Base-by-base conservation (phyloP, 2,888 invertebrate species). In the Pherbina coryleti region DNA sequence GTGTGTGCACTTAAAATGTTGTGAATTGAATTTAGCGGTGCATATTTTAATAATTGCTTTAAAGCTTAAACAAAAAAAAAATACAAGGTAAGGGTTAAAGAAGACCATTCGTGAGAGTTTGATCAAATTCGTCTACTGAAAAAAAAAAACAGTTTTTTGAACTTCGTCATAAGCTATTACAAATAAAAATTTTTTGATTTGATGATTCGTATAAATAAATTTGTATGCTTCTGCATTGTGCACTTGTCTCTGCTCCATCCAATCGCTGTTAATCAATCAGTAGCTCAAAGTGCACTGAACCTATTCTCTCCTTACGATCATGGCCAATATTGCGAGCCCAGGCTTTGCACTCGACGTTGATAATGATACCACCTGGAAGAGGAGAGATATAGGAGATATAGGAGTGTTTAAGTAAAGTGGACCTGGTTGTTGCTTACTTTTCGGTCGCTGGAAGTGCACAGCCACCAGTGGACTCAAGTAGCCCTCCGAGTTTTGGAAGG, bases 391-490 rank as follows among this genome's bases (percentile, higher is more conserved):
- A 14, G 19, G 8, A n/a, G 5, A 53, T n/a, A 53, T 19, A 17
- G 55, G n/a, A 8, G 5, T 14, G 53, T 5, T 3, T n/a, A 53
- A 53, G 19, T 53, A 14, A 53, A 53, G 19, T n/a, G 8, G 17
- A 53, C 19, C n/a, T n/a, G 37, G 8, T 2, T 49, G 25, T 66
- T 92, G 84, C 95, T 93, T 91, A 97, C 97, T 92, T 84, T 92
- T 92, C 80, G 97, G 97, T 86, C 95, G 93, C 86, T 93, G 92
- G 85, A 97, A 94, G 89, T 96, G 94, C 28, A 97, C 94, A 73
- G 97, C 97, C 17, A 97, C 95, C 74, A 97, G 90, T 0, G 97
- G 97, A 85, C 96, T 96, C 79, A 96, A 92, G 89, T 97, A 97
- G 44, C 96, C 96, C 86, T 94, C 94, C 44, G 94, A 93, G 88